These are phyloP conservation scores for Rhagoletis pomonella DNA, from an alignment of 1,140 invertebrate species.

Conservation along the genomic window DNA sequence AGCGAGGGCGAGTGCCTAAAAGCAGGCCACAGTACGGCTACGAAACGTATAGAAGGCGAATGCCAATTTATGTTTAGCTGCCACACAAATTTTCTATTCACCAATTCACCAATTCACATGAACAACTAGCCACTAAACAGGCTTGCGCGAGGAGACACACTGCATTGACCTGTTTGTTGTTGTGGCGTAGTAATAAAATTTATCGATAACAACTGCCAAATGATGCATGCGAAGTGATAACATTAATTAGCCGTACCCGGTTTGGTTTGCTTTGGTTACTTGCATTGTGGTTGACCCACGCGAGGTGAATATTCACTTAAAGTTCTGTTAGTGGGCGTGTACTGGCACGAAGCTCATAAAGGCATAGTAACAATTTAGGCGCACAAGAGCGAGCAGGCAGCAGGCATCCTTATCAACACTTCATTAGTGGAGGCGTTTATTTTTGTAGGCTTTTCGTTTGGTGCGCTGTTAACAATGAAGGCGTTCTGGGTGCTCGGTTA, in stretches of 20 bases:
- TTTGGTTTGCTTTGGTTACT: not conserved
- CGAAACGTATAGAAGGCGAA: not conserved
- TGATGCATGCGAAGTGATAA: slow-evolving; percentile 47
- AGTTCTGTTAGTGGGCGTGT: not conserved
- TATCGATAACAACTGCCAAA: slow-evolving; percentile 47
- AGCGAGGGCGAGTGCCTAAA: slow-evolving; percentile 1
- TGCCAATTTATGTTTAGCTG: not conserved
- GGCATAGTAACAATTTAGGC: slow-evolving; percentile 23
- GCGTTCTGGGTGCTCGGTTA: not conserved
- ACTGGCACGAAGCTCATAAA: slow-evolving; percentile 9
- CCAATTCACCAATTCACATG: too few species aligned
- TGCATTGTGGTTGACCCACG: not conserved
- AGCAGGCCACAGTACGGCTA: not conserved
- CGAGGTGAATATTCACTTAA: slow-evolving; percentile 27
- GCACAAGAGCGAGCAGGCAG: not conserved
- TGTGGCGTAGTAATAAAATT: slow-evolving; percentile 28
- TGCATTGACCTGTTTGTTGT: not conserved
- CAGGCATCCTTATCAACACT: too few species aligned
- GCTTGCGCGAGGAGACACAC: too few species aligned
- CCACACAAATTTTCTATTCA: not conserved
- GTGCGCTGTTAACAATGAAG: not conserved
- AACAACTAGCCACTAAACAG: too few species aligned
- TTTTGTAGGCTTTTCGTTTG: slow-evolving; percentile 34
- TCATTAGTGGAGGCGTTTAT: slow-evolving; percentile 5
- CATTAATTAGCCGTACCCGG: slow-evolving; percentile 44